phyloP scores from a whole-genome alignment of 2,797 vertebrate genomes.

The Acanthurus leucopareius region DNA sequence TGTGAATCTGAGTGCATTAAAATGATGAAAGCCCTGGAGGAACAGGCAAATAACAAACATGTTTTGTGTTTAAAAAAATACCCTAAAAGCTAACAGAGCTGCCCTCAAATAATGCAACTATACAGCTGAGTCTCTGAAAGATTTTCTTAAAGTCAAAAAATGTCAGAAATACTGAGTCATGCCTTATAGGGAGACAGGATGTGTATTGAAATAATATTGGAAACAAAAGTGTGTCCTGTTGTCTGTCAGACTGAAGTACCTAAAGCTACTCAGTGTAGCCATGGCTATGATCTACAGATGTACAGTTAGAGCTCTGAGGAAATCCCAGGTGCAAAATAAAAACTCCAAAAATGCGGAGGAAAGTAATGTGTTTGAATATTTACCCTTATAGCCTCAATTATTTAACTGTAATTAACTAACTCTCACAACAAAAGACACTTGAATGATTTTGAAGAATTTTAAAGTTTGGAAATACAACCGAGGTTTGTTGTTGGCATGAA shows the following conservation, averaged over 20 bases:
- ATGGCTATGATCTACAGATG: neutral
- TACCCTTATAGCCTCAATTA: neutral
- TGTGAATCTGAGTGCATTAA: constrained; percentile 14
- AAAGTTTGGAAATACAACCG: neutral
- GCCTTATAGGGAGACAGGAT: neutral
- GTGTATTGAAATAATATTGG: neutral
- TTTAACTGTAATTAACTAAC: neutral
- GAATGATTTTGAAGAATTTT: neutral
- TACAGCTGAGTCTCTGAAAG: neutral
- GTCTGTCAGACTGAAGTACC: neutral
- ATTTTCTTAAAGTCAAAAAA: neutral
- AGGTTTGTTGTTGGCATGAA: neutral
- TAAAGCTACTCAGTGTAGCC: neutral
- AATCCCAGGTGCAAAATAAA: neutral
- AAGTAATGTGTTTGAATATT: neutral
- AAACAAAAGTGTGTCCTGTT: neutral
- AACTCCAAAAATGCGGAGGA: neutral
- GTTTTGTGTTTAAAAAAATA: neutral
- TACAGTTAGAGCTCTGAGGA: neutral
- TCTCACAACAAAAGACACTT: neutral
- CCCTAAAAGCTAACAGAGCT: neutral
- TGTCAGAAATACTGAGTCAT: neutral
- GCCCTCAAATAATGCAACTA: neutral
- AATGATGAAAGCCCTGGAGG: constrained; percentile 12
- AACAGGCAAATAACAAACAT: neutral